Evolutionary conservation across 1,140 invertebrate species (phyloP), one percentile per base, ranked within the genome.

Genomic region (Sminthurides bifidus): DNA sequence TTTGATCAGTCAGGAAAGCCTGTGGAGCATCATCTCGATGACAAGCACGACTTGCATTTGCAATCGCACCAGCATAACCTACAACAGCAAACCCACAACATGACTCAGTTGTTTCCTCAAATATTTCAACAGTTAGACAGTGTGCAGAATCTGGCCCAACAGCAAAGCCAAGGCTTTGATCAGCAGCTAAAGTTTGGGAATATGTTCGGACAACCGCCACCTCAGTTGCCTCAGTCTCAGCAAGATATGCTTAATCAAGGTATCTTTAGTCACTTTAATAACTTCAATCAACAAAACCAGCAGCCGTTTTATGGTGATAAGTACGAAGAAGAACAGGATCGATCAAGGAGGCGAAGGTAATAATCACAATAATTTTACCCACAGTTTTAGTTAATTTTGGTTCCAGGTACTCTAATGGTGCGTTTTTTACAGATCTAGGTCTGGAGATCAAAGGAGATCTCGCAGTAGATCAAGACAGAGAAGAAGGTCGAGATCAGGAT

Each of bases 401-500:
- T 37, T 30, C 24, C 17, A 56, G 12, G 8, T 27, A 52, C 30
- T 17, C 41, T 15, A 21, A 35, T 33, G 52, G 46, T 45, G 6
- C 26, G 19, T 5, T 37, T 21, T 37, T 37, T 2, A 1, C n/a
- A 31, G 33, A 2, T 15, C 14, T 19, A 52, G 51, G 26, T 41
- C 37, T n/a, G 10, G 10, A 45, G 40, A 14, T 44, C 43, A 21
- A 55, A 48, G 29, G 45, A 55, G 38, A 41, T 54, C 46, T 17
- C 63, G 65, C 54, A 65, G 59, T 46, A 55, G 68, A 43, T 71
- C 68, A 6, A 58, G 72, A 35, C 73, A 71, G 14, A 61, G 65
- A 40, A 54, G 49, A 50, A 52, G 53, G 33, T 30, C 50, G 35
- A 23, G 60, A 19, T 40, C 59, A 49, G 60, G 67, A 49, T 56